Conservation (phyloP, 2,113 vertebrate species). For the Eubucco bourcierii region DNA sequence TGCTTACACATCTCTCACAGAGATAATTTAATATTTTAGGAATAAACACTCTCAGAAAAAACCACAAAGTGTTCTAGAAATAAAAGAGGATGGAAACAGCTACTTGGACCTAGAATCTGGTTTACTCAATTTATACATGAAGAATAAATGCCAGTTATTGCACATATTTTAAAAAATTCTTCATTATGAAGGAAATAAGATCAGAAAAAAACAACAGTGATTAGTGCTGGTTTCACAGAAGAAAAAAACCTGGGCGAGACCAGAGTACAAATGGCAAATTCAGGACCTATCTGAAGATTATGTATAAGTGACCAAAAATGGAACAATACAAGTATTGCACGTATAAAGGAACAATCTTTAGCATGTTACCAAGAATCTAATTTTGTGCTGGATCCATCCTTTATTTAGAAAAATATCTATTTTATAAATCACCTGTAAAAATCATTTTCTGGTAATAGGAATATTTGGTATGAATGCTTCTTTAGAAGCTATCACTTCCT, state of each 20-base stretch:
- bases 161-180: not conserved
- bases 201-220: not conserved
- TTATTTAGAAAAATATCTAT: not conserved
- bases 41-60: not conserved
- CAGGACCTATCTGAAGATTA: not conserved
- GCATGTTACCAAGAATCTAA: not conserved
- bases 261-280: not conserved
- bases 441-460: not conserved
- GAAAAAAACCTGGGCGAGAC: not conserved
- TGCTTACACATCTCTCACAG: not conserved
- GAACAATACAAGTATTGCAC: not conserved
- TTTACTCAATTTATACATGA: not conserved
- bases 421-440: not conserved
- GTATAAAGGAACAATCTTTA: not conserved
- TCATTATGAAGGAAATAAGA: not conserved
- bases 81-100: not conserved
- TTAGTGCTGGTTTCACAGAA: not conserved
- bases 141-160: not conserved
- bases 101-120: not conserved
- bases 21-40: not conserved
- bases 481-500: not conserved
- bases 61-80: not conserved
- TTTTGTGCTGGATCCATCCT: not conserved
- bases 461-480: not conserved
- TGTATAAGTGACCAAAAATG: not conserved